These are phyloP conservation scores for Seriola quinqueradiata DNA, from an alignment of 2,113 vertebrate species.

Conservation along the genomic window DNA sequence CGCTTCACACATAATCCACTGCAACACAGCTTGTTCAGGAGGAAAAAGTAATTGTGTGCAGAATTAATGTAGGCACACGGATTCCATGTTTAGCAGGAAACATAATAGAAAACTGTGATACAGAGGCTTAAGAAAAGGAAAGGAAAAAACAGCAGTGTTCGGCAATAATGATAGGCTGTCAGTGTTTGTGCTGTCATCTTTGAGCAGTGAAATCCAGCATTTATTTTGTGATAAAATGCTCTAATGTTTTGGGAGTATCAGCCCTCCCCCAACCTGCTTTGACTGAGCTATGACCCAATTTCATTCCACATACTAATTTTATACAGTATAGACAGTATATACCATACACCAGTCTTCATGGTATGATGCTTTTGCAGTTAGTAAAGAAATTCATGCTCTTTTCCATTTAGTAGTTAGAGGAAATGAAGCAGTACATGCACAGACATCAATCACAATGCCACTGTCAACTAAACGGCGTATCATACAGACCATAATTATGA, in stretches of 20 bases:
- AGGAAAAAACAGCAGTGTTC: not conserved
- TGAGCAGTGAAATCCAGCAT: slow-evolving; percentile 9
- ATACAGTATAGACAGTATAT: not conserved
- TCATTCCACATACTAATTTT: slow-evolving; percentile 2
- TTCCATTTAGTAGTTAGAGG: slow-evolving; percentile 13
- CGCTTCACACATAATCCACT: slow-evolving; percentile 31
- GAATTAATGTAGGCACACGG: not conserved
- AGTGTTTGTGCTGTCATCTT: not conserved
- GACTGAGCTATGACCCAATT: slow-evolving; percentile 12
- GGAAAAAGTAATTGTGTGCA: slow-evolving; percentile 23
- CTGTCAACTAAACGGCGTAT: slow-evolving; percentile 43
- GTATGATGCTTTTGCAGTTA: not conserved
- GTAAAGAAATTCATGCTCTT: not conserved
- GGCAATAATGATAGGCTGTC: not conserved
- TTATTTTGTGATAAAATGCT: not conserved
- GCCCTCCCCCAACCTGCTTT: not conserved
- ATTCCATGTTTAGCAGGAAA: slow-evolving; percentile 5
- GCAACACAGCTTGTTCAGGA: slow-evolving; percentile 11
- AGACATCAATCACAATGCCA: slow-evolving; percentile 24
- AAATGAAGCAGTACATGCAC: slow-evolving; percentile 16
- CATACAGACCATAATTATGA: slow-evolving; percentile 17
- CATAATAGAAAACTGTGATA: not conserved
- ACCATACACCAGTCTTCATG: not conserved
- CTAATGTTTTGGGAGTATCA: not conserved
- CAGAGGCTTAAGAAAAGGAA: not conserved